Evolutionary conservation across 2,888 invertebrate species (phyloP).

Genomic region (Patella depressa): DNA sequence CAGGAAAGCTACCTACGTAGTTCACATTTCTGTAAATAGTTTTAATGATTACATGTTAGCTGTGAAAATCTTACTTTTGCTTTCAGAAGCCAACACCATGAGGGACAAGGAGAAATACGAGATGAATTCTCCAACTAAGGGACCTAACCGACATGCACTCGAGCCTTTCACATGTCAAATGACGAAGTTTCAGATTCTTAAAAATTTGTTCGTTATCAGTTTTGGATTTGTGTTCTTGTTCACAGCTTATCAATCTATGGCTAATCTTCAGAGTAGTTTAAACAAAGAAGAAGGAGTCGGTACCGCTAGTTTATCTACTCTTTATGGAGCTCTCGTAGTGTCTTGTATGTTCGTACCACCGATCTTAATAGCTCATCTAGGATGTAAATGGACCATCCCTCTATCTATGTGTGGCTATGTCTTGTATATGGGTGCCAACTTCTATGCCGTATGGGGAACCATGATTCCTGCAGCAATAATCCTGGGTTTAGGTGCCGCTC

Average conservation of each 20-base stretch:
- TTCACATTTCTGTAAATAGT: no score
- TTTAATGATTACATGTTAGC: no score
- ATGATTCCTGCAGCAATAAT: conserved; percentile 83
- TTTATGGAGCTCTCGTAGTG: conserved; percentile 92
- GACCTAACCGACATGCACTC: background rate
- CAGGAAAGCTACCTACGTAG: no score
- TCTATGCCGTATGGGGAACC: conserved; percentile 90
- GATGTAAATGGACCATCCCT: conserved; percentile 96
- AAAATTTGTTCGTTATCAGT: conserved; percentile 92
- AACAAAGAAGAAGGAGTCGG: conserved; percentile 91
- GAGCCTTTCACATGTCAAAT: conserved; percentile 30
- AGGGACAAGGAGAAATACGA: background rate
- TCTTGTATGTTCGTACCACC: conserved; percentile 86
- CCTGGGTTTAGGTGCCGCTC: conserved; percentile 95
- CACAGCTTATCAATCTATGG: conserved; percentile 95
- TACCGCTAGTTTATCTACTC: conserved; percentile 88
- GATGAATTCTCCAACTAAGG: background rate
- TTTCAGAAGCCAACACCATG: background rate
- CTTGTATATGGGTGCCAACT: conserved; percentile 94
- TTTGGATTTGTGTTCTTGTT: conserved; percentile 94
- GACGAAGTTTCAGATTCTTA: conserved; percentile 79
- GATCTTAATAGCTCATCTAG: conserved; percentile 75
- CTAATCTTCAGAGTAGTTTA: conserved; percentile 91
- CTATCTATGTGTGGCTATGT: conserved; percentile 93
- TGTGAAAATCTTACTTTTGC: background rate